phyloP scores from a whole-genome alignment of 2,888 invertebrate species.

The Aspidiotus destructor region DNA sequence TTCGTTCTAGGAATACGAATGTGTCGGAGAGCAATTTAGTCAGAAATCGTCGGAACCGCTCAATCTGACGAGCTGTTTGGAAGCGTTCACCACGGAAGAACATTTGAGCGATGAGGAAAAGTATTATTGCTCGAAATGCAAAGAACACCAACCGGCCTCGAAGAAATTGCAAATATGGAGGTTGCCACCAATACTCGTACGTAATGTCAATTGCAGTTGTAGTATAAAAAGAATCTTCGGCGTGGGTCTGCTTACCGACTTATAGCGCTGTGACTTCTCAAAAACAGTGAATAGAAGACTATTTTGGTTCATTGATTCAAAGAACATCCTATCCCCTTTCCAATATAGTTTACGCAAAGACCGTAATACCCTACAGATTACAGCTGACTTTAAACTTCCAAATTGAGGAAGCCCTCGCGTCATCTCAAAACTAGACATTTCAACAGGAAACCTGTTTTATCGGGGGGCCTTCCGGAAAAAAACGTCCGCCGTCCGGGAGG shows the following conservation, averaged over 20 bases:
- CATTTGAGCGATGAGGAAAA: conserved; percentile 64
- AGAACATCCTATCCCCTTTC: too few species aligned
- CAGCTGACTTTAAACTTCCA: too few species aligned
- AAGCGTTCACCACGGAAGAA: conserved; percentile 81
- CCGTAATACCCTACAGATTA: too few species aligned
- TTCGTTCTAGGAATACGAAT: conserved; percentile 61
- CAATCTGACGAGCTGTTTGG: conserved; percentile 71
- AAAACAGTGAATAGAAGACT: too few species aligned
- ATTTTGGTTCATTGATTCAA: too few species aligned
- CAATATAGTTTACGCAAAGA: too few species aligned
- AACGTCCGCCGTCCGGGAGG: too few species aligned
- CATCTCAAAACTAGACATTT: too few species aligned
- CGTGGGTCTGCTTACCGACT: neutral
- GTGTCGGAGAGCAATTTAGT: conserved; percentile 52
- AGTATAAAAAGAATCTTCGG: neutral
- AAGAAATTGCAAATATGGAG: conserved; percentile 89
- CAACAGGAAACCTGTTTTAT: too few species aligned
- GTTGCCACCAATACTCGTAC: conserved; percentile 74
- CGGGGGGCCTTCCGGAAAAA: too few species aligned
- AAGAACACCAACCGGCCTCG: conserved; percentile 70
- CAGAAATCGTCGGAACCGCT: conserved; percentile 68
- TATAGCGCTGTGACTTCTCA: neutral
- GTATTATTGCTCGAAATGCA: conserved; percentile 77
- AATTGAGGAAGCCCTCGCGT: too few species aligned
- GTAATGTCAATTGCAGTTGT: conserved; percentile 36